Conservation (phyloP, 2,888 invertebrate genomes). For the Abscondita cerata region DNA sequence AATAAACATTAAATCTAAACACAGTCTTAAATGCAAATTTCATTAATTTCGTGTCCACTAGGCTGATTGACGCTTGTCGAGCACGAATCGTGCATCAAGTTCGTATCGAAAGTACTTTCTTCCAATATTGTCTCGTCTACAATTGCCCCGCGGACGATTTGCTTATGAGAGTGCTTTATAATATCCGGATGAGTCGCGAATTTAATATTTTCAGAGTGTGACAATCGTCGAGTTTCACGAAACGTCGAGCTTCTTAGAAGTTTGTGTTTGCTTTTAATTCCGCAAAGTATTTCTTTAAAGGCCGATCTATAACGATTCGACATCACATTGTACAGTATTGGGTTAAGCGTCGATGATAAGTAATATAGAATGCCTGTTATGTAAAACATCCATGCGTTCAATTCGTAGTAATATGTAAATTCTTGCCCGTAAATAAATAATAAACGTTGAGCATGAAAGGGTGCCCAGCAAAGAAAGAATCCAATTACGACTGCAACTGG, state of each 20-base stretch:
- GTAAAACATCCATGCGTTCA: conserved; percentile 82
- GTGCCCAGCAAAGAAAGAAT: conserved; percentile 96
- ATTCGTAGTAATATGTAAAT: conserved; percentile 65
- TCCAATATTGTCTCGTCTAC: conserved; percentile 18
- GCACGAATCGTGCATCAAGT: background rate
- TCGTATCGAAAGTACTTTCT: conserved; percentile 14
- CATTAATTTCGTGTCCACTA: no score
- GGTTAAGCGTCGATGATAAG: conserved; percentile 80
- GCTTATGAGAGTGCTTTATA: conserved; percentile 4
- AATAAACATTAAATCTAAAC: no score
- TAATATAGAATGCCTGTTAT: conserved; percentile 84
- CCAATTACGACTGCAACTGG: conserved; percentile 91
- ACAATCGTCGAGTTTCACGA: conserved; percentile 61
- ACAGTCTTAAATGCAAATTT: no score
- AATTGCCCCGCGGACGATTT: background rate
- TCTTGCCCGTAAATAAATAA: conserved; percentile 78
- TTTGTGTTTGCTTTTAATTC: conserved; percentile 59
- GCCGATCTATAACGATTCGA: conserved; percentile 75
- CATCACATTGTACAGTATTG: conserved; percentile 88
- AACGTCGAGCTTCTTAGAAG: conserved; percentile 67
- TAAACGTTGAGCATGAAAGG: conserved; percentile 91
- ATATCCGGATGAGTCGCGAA: conserved; percentile 6
- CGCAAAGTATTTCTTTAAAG: conserved; percentile 77
- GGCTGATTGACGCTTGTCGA: no score
- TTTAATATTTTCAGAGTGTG: conserved; percentile 47